These are phyloP conservation scores for Archilochus colubris DNA, from an alignment of 2,113 vertebrate genomes.

Conservation along the genomic window DNA sequence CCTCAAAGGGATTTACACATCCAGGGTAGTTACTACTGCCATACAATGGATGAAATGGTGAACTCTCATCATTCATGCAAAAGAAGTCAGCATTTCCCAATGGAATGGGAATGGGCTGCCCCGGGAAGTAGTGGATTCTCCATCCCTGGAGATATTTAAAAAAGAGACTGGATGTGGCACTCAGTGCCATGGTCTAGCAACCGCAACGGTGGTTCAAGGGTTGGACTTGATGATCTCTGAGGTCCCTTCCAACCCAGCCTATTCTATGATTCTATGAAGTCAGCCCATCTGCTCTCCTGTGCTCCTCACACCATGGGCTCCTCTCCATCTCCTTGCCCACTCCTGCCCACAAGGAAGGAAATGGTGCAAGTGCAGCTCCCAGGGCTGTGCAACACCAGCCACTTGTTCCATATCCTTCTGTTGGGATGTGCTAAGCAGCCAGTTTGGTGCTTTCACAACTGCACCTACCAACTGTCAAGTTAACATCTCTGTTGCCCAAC, in stretches of 20 bases:
- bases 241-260: too few species aligned
- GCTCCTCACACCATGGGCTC: not conserved
- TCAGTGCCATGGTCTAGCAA: too few species aligned
- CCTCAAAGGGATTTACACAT: not conserved
- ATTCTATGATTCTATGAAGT: too few species aligned
- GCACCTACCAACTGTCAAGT: not conserved
- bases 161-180: too few species aligned
- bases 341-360: not conserved
- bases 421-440: not conserved
- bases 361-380: not conserved
- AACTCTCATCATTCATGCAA: accelerated
- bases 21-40: not conserved
- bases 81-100: not conserved
- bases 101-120: too few species aligned
- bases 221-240: too few species aligned
- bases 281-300: not conserved
- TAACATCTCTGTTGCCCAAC: not conserved
- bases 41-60: not conserved
- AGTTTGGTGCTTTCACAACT: not conserved
- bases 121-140: too few species aligned
- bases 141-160: too few species aligned
- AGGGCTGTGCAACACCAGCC: not conserved
- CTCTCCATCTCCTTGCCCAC: accelerated
- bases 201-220: too few species aligned
- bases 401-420: slow-evolving; percentile 15